These are phyloP conservation scores for Dynastes grantii DNA, from an alignment of 2,888 invertebrate species.

Conservation along the genomic window DNA sequence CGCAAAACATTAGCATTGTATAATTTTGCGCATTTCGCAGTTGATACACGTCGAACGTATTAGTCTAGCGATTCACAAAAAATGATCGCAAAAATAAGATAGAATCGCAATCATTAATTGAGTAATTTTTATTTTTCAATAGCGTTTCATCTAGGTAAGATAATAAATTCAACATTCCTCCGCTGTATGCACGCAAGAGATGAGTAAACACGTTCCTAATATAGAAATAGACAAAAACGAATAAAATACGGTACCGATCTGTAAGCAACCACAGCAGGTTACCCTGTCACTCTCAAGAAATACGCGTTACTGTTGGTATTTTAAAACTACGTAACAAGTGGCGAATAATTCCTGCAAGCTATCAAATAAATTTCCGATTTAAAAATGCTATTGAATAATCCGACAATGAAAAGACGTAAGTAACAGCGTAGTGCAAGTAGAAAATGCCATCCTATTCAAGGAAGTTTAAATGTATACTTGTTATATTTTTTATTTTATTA, in stretches of 20 bases:
- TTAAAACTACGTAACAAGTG: background rate
- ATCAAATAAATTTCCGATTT: background rate
- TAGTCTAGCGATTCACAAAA: background rate
- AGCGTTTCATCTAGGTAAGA: slow-evolving; percentile 2
- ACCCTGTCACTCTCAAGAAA: slow-evolving; percentile 3
- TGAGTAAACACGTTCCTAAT: slow-evolving; percentile 24
- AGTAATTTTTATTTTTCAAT: slow-evolving; percentile 14
- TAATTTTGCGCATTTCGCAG: background rate
- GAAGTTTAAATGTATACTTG: too few relatives aligned
- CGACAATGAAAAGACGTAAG: background rate
- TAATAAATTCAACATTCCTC: slow-evolving; percentile 35
- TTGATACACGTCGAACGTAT: background rate
- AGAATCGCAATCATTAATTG: background rate
- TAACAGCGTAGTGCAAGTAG: too few relatives aligned
- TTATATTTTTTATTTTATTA: too few relatives aligned
- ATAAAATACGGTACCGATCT: background rate
- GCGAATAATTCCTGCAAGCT: slow-evolving; percentile 16
- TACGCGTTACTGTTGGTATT: background rate
- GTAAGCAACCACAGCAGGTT: slow-evolving; percentile 19
- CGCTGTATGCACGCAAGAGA: slow-evolving; percentile 21
- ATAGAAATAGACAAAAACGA: slow-evolving; percentile 26
- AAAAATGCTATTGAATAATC: background rate
- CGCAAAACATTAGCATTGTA: too few relatives aligned
- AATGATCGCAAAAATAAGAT: background rate
- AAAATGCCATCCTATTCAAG: too few relatives aligned